Conservation (phyloP, 2,888 invertebrate species). For the Argyresthia goedartella region DNA sequence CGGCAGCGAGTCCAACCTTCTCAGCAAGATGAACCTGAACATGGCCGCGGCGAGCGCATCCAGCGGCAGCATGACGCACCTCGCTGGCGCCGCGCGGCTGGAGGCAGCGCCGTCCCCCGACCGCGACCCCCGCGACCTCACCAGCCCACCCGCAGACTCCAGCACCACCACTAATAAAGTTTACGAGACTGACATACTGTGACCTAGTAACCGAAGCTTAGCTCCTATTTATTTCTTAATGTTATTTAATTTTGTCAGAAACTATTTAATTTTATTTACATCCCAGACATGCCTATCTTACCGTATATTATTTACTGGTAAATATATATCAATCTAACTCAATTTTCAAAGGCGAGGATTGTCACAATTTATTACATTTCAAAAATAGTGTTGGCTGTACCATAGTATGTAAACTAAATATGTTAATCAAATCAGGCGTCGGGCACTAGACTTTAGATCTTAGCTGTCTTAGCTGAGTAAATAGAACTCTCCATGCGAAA, state of each 20-base stretch:
- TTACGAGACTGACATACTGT: conserved; percentile 95
- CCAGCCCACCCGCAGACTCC: conserved; percentile 31
- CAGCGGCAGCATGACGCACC: conserved; percentile 56
- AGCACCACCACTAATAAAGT: conserved; percentile 86
- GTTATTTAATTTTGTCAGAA: neutral
- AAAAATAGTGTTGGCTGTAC: too few species aligned
- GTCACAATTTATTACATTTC: too few species aligned
- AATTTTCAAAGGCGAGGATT: too few species aligned
- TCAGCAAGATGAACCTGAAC: conserved; percentile 85
- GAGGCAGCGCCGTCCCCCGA: conserved; percentile 15
- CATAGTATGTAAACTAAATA: too few species aligned
- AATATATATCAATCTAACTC: too few species aligned
- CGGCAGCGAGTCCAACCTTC: conserved; percentile 88
- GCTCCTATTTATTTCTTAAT: neutral
- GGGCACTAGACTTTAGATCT: too few species aligned
- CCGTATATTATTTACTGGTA: neutral
- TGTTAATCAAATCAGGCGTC: too few species aligned
- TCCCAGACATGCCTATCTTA: neutral
- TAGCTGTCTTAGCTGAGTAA: too few species aligned
- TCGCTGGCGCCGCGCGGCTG: conserved; percentile 17
- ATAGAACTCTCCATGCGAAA: too few species aligned
- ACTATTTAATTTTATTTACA: neutral
- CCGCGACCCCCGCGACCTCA: conserved; percentile 16
- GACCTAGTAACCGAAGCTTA: conserved; percentile 47
- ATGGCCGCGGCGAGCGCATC: conserved; percentile 59